Conservation (phyloP, 2,888 invertebrate species). For the Melanophora roralis region DNA sequence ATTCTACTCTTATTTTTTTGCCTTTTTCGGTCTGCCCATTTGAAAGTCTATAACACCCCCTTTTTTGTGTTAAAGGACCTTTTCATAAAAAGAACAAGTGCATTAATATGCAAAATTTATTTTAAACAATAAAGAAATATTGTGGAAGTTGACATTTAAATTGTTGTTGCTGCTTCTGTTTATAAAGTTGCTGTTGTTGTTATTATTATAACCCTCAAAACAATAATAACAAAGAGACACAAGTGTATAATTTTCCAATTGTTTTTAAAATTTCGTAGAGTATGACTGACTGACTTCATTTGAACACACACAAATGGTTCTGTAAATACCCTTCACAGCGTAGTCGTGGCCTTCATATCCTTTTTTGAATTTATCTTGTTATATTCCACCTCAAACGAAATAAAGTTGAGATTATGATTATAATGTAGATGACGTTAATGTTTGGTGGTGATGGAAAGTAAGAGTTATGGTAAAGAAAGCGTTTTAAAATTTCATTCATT, state of each 20-base stretch:
- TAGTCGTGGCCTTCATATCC: slow-evolving; percentile 17
- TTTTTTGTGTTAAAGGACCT: neutral
- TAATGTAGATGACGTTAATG: slow-evolving; percentile 44
- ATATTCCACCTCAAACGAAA: slow-evolving; percentile 41
- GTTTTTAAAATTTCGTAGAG: slow-evolving; percentile 67
- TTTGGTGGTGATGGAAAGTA: slow-evolving; percentile 64
- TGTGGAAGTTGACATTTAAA: slow-evolving; percentile 59
- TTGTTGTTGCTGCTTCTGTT: too few relatives aligned
- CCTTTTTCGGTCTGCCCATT: neutral
- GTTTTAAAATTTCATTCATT: slow-evolving; percentile 75
- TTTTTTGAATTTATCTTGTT: slow-evolving; percentile 15
- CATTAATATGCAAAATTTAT: slow-evolving; percentile 62
- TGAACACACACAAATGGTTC: slow-evolving; percentile 39
- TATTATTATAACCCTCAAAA: slow-evolving; percentile 50
- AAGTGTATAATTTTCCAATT: slow-evolving; percentile 77
- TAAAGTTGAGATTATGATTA: slow-evolving; percentile 55
- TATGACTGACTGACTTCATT: slow-evolving; percentile 12
- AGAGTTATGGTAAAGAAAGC: slow-evolving; percentile 52
- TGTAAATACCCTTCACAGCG: slow-evolving; percentile 44
- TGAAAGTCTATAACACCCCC: slow-evolving; percentile 14
- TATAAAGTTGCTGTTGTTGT: slow-evolving; percentile 19
- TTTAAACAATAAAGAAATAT: slow-evolving; percentile 60
- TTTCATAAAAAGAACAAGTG: slow-evolving; percentile 57
- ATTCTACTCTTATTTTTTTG: neutral
- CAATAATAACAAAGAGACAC: slow-evolving; percentile 59